Evolutionary conservation across 2,113 vertebrate genomes (phyloP), one percentile per base, ranked within the genome.

Genomic region (Spizaetus ornatus): DNA sequence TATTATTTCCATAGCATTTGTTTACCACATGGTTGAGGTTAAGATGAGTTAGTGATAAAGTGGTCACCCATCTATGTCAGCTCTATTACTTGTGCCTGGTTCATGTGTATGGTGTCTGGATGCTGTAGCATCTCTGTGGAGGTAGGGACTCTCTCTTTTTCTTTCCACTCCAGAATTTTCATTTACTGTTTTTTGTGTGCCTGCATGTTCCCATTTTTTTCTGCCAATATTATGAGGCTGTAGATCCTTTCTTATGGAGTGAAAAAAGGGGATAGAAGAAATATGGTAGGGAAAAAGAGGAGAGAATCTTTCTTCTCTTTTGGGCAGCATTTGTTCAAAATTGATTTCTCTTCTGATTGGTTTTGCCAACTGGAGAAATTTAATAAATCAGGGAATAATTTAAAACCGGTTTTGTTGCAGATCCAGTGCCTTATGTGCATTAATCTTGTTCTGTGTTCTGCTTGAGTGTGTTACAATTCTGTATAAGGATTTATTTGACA

Each of bases 331-430:
- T 83, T 78, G 18, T 92, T 88, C 50, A 67, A 59, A 90, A 83
- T 18, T 56, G 21, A 62, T 94, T 88, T 86, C 11, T 9, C 15
- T 80, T 90, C 61, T 63, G 59, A 73, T 67, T 90, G 79, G n/a
- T 93, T 95, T 94, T 93, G 65, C 55, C 69, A 67, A 7, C 38
- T 84, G 72, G 59, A 92, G 69, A 84, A 86, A 92, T 62, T 43
- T 7, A 86, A 63, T 86, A 81, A 71, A 82, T 94, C 11, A 10
- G 14, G 4, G 11, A 56, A 9, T 78, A 86, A 94, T 90, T 76
- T 73, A 55, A 80, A 82, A 86, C 43, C 58, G 40, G 9, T 72
- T 90, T 93, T 87, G 18, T 83, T 83, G 31, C 56, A 40, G 55
- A 90, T 82, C 19, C 40, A 93, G 16, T 74, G 23, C 13, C 58